Evolutionary conservation across 2,797 vertebrate species (phyloP), one percentile per base, ranked within the genome.

Genomic region (Coranthus polyacanthus): DNA sequence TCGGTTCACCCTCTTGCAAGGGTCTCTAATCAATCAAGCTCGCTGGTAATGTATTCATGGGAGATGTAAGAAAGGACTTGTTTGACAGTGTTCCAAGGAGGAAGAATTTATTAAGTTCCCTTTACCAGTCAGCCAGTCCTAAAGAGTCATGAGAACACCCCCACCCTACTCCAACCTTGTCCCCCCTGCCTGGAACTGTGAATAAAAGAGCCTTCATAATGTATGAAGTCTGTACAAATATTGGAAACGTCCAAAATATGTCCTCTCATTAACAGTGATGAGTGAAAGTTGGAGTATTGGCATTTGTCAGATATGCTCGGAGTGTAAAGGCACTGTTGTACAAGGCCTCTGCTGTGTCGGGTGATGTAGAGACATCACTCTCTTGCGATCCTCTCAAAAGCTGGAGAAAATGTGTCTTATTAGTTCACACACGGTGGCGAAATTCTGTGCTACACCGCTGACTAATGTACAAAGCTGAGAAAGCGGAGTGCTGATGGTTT

Each of bases 81-180:
- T 93, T 93, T 93, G 92, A 94, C 92, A 92, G 90, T 89, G 91
- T 91, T 94, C 90, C 89, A 92, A 92, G 89, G 87, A 93, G 90
- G 91, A 93, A 93, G 88, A 93, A 93, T 93, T 93, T 92, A 93
- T 94, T 90, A 91, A 93, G 92, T 93, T 87, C 79, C 89, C 87
- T 90, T 83, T 75, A 85, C 68, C 68, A 85, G 81, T 81, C 83
- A 78, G 81, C 86, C 85, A 87, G 81, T 93, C 76, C 88, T 59
- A 63, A 78, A 81, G 84, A 91, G 81, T 82, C 65, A 46, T 69
- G 81, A 82, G 75, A 68, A 44, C 62, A 69, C 70, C 69, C 69
- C 75, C 56, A 4, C 75, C 71, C 68, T 76, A 79, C 68, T 77
- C 80, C 63, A 52, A 71, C 75, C 85, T 64, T 72, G 59, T 84